Conservation (phyloP, 2,113 vertebrate species). For the Emydura subglobosa region DNA sequence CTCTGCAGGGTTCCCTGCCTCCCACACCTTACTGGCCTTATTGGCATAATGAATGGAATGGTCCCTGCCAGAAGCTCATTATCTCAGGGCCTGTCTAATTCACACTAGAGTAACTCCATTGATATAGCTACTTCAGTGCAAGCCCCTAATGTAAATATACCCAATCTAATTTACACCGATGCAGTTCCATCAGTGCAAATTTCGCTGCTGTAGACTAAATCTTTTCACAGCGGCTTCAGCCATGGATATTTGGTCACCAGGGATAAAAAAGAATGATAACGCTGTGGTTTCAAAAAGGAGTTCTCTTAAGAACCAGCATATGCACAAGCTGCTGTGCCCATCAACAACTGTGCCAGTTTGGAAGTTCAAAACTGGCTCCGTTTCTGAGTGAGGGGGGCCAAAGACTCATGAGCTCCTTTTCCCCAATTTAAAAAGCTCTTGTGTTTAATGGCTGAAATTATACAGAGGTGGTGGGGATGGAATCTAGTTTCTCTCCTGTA, state of each 20-base stretch:
- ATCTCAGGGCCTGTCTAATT: not conserved
- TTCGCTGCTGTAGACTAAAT: not conserved
- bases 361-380: constrained; percentile 26
- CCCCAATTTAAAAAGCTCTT: not conserved
- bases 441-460: not conserved
- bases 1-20: not conserved
- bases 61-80: not conserved
- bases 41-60: fast-evolving
- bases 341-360: not conserved
- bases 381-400: not conserved
- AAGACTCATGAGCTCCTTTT: not conserved
- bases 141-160: not conserved
- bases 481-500: not conserved
- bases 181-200: not conserved
- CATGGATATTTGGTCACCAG: not conserved
- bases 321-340: not conserved
- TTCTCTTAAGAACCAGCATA: not conserved
- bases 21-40: fast-evolving
- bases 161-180: not conserved
- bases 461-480: not conserved
- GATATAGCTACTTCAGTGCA: not conserved
- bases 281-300: not conserved
- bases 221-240: not conserved
- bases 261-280: constrained; percentile 32
- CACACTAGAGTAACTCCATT: fast-evolving